Percentiles rank a stretch among this genome's conserved stretches.
Conservation (phyloP, 2,888 invertebrate species). For the Chalcis sispes region DNA sequence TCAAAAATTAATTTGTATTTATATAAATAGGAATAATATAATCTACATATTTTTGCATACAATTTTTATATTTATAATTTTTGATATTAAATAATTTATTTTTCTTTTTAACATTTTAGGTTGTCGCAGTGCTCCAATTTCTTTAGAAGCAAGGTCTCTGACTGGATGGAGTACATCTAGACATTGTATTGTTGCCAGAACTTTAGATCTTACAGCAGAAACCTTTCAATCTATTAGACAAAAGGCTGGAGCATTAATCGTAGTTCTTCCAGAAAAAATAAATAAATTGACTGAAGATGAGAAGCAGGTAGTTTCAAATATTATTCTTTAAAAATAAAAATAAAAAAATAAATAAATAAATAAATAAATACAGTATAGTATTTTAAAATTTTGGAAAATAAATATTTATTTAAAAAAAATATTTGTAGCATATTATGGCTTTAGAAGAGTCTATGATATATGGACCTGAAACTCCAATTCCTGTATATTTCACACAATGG, state of each 20-base stretch:
- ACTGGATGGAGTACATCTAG: constrained; percentile 91
- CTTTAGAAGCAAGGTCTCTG: constrained; percentile 91
- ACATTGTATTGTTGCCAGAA: constrained; percentile 89
- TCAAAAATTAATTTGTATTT: neutral
- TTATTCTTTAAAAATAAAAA: neutral
- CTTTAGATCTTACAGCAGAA: constrained; percentile 88
- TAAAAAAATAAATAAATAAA: neutral
- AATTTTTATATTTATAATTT: constrained; percentile 41
- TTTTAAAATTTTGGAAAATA: constrained; percentile 8
- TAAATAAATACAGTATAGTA: neutral
- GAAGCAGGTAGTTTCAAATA: constrained; percentile 79
- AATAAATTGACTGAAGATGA: constrained; percentile 81
- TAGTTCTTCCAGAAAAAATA: constrained; percentile 88
- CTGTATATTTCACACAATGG: constrained; percentile 92
- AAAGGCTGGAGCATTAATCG: constrained; percentile 91
- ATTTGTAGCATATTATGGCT: constrained; percentile 82
- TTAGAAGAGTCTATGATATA: constrained; percentile 89
- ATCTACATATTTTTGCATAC: neutral
- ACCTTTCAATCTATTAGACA: constrained; percentile 85
- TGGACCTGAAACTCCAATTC: constrained; percentile 87
- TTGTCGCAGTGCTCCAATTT: constrained; percentile 89
- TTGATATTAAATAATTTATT: neutral
- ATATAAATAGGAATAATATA: neutral
- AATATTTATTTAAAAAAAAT: constrained; percentile 35
- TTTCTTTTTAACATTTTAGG: constrained; percentile 78